Conservation (phyloP, 1,140 invertebrate genomes). For the Spodoptera litura region DNA sequence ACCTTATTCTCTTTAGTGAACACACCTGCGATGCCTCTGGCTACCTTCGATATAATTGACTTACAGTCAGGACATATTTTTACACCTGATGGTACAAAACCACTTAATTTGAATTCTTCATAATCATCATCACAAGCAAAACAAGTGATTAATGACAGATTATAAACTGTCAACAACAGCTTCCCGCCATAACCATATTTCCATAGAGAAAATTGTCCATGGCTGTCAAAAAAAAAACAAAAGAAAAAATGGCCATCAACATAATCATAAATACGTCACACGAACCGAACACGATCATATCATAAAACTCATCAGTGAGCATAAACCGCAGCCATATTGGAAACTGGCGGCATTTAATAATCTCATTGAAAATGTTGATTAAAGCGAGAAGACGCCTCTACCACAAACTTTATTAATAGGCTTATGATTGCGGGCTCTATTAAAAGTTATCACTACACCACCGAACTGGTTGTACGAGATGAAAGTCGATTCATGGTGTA, state of each 20-base stretch:
- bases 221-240: conserved; percentile 13
- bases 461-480: conserved; percentile 58
- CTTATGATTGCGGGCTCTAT: conserved; percentile 74
- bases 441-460: conserved; percentile 72
- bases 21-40: neutral
- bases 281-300: conserved; percentile 13
- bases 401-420: conserved; percentile 70
- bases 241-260: conserved; percentile 42
- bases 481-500: conserved; percentile 60
- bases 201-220: conserved; percentile 5
- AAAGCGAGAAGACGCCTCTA: conserved; percentile 70
- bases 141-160: no score
- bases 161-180: neutral
- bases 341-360: conserved; percentile 64
- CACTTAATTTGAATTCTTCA: neutral
- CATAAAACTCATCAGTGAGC: conserved; percentile 41
- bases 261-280: conserved; percentile 43
- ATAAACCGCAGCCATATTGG: conserved; percentile 44
- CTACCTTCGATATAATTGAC: no score
- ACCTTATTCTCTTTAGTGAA: neutral
- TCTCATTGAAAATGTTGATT: conserved; percentile 77
- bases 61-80: no score
- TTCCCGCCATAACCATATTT: conserved; percentile 17
- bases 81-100: neutral
- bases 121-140: no score